Evolutionary conservation across 2,888 invertebrate species (phyloP), one percentile per base, ranked within the genome.

Genomic region (Cetonia aurata): DNA sequence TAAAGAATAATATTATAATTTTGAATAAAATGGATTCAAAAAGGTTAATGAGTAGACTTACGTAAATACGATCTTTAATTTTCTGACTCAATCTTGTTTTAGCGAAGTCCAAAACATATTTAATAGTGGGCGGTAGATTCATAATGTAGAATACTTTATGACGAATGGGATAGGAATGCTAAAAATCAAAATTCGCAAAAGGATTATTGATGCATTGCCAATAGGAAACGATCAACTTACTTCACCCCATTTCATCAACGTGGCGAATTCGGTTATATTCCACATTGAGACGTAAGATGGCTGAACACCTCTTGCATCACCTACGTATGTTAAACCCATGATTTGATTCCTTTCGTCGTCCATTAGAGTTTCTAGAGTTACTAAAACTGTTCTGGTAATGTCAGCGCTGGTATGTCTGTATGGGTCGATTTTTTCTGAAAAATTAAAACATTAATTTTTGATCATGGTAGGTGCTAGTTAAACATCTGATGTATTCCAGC

Each of bases 91-190:
- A 87, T 78, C 90, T 88, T 60, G 89, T 88, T 75, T 88, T 86
- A 0, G 91, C 90, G 79, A 94, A 92, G 79, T 94, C 93, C 71
- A 92, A 89, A 19, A 93, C 87, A 83, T 92, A 93, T 77, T 91
- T 91, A n/a, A 94, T 81, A 0, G 92, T 87, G n/a, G 88, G 79
- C 0, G 93, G 92, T 13, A 94, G 85, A 80, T 93, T 92, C 42
- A 93, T 83, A 71, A 92, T 85, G 80, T 94, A 91, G 50, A 93
- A 88, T 79, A 90, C 90, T 82, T 93, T 94, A 84, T 94, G 94
- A 13, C 94, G 87, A 87, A 94, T 89, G 6, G 95, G 94, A 72
- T 92, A 75, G 0, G 93, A 92, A 88, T 93, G 93, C 90, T 91
- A 84, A 67, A 87, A 83, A 70, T 42, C 6, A 12, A 1, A 48